These are phyloP conservation scores for Cygnus atratus DNA, from an alignment of 2,113 vertebrate species.

Conservation along the genomic window DNA sequence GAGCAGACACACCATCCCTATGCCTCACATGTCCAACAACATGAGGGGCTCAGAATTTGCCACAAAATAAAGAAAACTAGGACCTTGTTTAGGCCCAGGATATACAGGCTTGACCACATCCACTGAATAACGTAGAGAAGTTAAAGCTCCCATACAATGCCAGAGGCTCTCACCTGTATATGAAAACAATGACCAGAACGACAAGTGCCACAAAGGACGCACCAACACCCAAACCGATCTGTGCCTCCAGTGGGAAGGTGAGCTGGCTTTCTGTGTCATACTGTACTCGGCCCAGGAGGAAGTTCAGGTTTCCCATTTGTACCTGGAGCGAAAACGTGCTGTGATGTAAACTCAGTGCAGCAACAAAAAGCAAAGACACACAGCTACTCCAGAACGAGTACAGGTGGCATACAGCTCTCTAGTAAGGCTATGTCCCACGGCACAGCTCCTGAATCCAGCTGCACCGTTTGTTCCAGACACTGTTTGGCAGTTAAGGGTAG, in stretches of 20 bases:
- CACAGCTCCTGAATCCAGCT: background rate
- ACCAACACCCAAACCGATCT: slow-evolving; percentile 92
- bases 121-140: background rate
- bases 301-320: slow-evolving; percentile 93
- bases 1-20: background rate
- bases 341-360: background rate
- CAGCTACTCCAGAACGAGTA: background rate
- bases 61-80: background rate
- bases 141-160: background rate
- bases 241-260: slow-evolving; percentile 93
- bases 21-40: background rate
- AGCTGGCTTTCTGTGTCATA: slow-evolving; percentile 90
- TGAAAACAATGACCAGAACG: slow-evolving; percentile 94
- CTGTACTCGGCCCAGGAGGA: slow-evolving; percentile 90
- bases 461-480: background rate
- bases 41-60: background rate
- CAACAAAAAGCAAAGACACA: background rate
- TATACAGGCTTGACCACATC: fast-evolving
- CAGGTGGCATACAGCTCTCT: background rate
- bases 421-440: background rate
- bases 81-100: background rate
- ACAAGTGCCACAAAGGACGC: slow-evolving; percentile 91
- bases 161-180: slow-evolving; percentile 87
- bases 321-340: slow-evolving; percentile 77
- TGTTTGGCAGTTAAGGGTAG: background rate